phyloP scores from a whole-genome alignment of 1,140 invertebrate species.

The Amphibalanus amphitrite region DNA sequence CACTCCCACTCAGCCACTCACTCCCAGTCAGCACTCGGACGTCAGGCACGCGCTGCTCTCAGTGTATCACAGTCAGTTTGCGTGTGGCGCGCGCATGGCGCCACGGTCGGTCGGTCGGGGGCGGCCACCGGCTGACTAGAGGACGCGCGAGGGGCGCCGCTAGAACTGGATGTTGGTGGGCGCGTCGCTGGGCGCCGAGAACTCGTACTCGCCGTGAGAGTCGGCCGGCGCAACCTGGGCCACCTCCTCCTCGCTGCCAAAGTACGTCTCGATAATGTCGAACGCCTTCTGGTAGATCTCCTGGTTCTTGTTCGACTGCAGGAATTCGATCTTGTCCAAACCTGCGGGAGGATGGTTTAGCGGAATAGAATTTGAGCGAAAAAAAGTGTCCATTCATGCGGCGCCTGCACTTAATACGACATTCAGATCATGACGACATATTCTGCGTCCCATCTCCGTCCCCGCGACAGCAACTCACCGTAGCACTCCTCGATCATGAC shows the following conservation, averaged over 20 bases:
- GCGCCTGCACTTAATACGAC: no score
- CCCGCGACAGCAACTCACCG: conserved; percentile 55
- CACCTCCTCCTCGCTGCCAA: conserved; percentile 74
- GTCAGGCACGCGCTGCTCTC: not conserved
- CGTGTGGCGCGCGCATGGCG: not conserved
- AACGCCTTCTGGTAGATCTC: conserved; percentile 94
- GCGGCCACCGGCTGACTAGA: not conserved
- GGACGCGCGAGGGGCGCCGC: no score
- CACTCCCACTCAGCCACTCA: not conserved
- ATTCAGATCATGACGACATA: no score
- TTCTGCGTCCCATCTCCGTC: no score
- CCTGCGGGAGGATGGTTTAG: no score
- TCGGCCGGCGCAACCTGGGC: conserved; percentile 53
- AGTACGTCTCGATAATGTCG: conserved; percentile 90
- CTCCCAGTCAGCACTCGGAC: not conserved
- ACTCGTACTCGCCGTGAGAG: conserved; percentile 46
- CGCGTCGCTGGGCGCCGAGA: not conserved
- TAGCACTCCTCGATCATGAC: conserved; percentile 89
- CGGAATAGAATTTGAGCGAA: no score
- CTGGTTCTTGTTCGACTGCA: conserved; percentile 90
- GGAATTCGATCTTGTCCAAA: conserved; percentile 90
- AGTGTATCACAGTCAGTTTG: not conserved
- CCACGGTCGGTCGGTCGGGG: not conserved
- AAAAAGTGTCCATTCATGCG: no score
- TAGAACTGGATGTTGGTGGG: not conserved